A percentile compares a stretch with the other conserved stretches of the same genome.
These are phyloP conservation scores for Odontesthes bonariensis DNA, from an alignment of 2,113 vertebrate species.

Conservation along the genomic window DNA sequence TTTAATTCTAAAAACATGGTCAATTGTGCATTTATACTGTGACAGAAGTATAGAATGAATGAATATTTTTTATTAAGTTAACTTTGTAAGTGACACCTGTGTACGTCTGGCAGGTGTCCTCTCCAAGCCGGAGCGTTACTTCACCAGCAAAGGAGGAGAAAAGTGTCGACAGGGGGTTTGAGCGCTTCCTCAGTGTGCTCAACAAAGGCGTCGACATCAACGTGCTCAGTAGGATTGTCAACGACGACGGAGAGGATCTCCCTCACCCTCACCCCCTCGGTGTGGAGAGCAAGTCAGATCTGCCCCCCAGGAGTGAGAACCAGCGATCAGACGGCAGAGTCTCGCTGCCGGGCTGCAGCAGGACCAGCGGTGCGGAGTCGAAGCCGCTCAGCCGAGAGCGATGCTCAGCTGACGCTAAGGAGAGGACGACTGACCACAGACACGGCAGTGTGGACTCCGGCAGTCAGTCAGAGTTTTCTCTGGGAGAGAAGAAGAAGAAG, in stretches of 20 bases:
- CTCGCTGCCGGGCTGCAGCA: neutral
- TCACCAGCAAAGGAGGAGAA: slow-evolving; percentile 19
- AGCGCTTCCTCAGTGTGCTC: slow-evolving; percentile 73
- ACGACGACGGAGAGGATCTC: slow-evolving; percentile 30
- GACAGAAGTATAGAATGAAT: no score
- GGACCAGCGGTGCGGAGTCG: slow-evolving; percentile 2
- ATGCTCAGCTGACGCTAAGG: neutral
- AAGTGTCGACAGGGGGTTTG: slow-evolving; percentile 52
- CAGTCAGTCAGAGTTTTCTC: slow-evolving; percentile 25
- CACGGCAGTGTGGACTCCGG: neutral
- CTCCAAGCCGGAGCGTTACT: neutral
- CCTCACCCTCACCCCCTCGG: neutral
- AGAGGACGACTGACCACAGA: neutral
- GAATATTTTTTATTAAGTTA: no score
- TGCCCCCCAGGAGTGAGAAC: neutral
- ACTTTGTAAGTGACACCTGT: neutral
- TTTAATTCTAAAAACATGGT: no score
- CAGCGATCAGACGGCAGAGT: neutral
- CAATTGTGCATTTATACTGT: no score
- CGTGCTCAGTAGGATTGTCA: slow-evolving; percentile 62
- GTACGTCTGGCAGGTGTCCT: neutral
- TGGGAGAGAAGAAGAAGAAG: neutral
- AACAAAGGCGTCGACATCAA: slow-evolving; percentile 77
- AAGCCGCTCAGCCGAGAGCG: neutral
- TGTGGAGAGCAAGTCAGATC: neutral